Base-by-base conservation (phyloP, 92 coral and sea anemone species). In the Diadumene lineata region DNA sequence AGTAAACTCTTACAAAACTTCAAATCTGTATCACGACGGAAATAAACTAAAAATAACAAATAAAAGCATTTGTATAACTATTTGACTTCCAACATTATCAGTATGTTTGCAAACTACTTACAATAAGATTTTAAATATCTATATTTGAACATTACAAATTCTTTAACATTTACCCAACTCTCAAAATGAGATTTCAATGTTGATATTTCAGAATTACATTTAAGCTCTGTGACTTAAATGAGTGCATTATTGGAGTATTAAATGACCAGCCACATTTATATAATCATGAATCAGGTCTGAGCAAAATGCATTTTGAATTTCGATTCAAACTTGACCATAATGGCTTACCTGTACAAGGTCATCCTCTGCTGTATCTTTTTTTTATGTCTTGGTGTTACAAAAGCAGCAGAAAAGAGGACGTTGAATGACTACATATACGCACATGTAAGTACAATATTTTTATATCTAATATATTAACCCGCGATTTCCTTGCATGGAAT, bases 331-430 rank as follows among this genome's bases (percentile, higher is more conserved):
- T 11, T 10, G 43, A 28, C 38, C 38, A 13, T 2, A 19, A 62
- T 62, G 68, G 68, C 68, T 1, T 9, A 62, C 15, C 13, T 19
- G 7, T 28, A 11, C 68, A 62, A 62, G 68, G 31, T 62, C 29
- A 28, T 4, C 11, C 27, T 62, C 31, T 1, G 28, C 32, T 23
- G 68, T 30, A 9, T 28, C 18, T 62, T 26, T 4, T 30, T 60
- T 21, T 15, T 26, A 25, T 23, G 11, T 1, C 24, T 28, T 15
- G 1, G 38, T 62, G 43, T 62, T 29, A 21, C 17, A 2, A 16
- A 28, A 1, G 68, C 68, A 28, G 38, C 29, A 62, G 43, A 62
- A 43, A 62, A 62, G n/a, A 38, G 68, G 7, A 27, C 68, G 16
- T 2, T 28, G 38, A n/a, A n/a, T n/a, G n/a, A n/a, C n/a, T n/a